Base-by-base conservation (phyloP, 2,113 vertebrate species). In the Cochlearius cochlearius region DNA sequence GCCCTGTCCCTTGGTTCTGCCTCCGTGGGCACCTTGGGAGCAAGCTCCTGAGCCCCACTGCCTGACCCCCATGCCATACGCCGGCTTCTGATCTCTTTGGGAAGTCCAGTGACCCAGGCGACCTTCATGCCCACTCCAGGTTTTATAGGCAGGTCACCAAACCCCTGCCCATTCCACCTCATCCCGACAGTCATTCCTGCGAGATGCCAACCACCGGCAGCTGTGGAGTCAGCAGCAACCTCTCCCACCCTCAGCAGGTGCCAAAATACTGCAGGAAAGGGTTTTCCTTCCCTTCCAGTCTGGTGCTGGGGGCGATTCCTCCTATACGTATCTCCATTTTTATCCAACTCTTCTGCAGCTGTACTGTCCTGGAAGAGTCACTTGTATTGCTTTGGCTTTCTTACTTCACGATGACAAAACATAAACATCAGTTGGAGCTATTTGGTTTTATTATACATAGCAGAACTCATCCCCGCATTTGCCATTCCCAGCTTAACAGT, bases 401-500 rank as follows among this genome's bases (percentile, higher is more conserved):
- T 83, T 82, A 63, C 16, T 56, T 83, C 38, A 45, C 2, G 1
- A 67, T 25, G 83, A 71, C 66, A n/a, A 74, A 74, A 41, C 10
- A 47, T 3, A 67, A 90, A 86, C 38, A 67, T 39, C 60, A 77
- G 58, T 53, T 63, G 53, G 43, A 87, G 29, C 39, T 26, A 75
- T 11, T 45, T 53, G 17, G 45, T 49, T 89, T 81, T 56, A 38
- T 55, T 72, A 49, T 3, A 79, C 20, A 36, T 20, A 71, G 77
- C 36, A 92, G 60, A 92, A 67, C 34, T 83, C 67, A 58, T 73
- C 52, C 53, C 56, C 9, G 2, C 58, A 71, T 78, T 92, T 69
- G 81, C 85, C 92, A 79, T 38, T 92, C 81, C 90, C 85, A 95
- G 53, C 13, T 93, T 82, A 88, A 90, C 50, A 92, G 82, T 5